phyloP scores from a whole-genome alignment of 2,797 vertebrate species.

The Neosilurus mollespiculum region DNA sequence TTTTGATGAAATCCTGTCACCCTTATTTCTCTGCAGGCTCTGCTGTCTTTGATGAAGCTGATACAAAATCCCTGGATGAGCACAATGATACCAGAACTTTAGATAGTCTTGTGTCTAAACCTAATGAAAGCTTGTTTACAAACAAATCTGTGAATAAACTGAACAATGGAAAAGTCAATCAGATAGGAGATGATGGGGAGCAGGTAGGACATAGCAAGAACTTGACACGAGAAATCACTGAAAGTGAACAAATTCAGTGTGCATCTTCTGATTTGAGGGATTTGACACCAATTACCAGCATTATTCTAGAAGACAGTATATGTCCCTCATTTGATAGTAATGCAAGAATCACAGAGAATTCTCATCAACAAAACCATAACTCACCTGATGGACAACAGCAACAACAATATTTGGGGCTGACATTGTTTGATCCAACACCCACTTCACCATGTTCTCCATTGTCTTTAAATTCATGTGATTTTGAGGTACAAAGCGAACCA shows the following conservation, averaged over 20 bases:
- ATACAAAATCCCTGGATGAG: conserved; percentile 52
- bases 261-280: conserved; percentile 41
- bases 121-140: conserved; percentile 18
- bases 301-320: conserved; percentile 44
- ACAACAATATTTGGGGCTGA: conserved; percentile 15
- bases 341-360: conserved; percentile 45
- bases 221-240: conserved; percentile 15
- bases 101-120: conserved; percentile 28
- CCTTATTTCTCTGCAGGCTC: conserved; percentile 36
- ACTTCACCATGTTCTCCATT: conserved; percentile 64
- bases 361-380: conserved; percentile 29
- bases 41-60: conserved; percentile 43
- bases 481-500: conserved; percentile 63
- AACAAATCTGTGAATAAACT: conserved; percentile 25
- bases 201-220: conserved; percentile 31
- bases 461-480: conserved; percentile 68
- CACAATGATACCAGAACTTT: conserved; percentile 48
- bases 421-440: conserved; percentile 34
- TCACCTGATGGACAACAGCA: conserved; percentile 25
- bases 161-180: conserved; percentile 34
- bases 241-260: conserved; percentile 35
- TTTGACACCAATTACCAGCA: conserved; percentile 32
- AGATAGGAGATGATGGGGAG: conserved; percentile 32
- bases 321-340: conserved; percentile 46
- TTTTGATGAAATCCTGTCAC: neutral